Evolutionary conservation across 1,140 invertebrate species (phyloP), one percentile per base, ranked within the genome.

Genomic region (Fopius arisanus): DNA sequence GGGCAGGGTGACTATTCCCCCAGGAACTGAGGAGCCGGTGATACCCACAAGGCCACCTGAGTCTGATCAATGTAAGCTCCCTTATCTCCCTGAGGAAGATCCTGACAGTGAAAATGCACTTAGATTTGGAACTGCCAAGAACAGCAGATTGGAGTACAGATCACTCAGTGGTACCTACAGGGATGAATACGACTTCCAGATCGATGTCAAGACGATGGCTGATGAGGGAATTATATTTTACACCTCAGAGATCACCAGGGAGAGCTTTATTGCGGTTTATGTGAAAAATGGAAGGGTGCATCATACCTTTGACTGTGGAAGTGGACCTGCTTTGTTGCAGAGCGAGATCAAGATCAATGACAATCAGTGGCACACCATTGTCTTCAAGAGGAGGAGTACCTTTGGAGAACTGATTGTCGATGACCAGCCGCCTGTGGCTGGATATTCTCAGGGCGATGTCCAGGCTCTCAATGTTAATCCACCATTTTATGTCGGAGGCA

Each of bases 211-310:
- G 77, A 98, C 97, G 0, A 90, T 88, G 37, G 89, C 91, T 62
- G 83, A 90, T 0, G 91, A 96, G 78, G 97, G 98, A 48, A 89
- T 98, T 1, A 90, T 97, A 37, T 95, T 98, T 84, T 98, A 97
- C 84, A 92, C 93, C 0, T 87, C 92, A 0, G 92, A 94, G 73
- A 75, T 82, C 1, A 88, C 90, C 43, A 92, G 94, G 16, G 88
- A 88, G 29, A 94, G 98, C 81, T 95, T 94, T 80, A 90, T 98
- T 2, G 92, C 94, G 6, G 81, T 98, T 0, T 96, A 93, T 79
- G 88, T 99, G 82, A 90, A 91, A 59, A 90, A 95, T 43, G 96
- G 96, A 51, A 90, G 90, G 82, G 79, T 96, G 14, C 82, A 92
- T 66, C 96, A 93, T 79, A 88, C 89, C 2, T 96, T 93, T 79